phyloP scores from a whole-genome alignment of 2,113 vertebrate genomes.

The Ameiurus melas region DNA sequence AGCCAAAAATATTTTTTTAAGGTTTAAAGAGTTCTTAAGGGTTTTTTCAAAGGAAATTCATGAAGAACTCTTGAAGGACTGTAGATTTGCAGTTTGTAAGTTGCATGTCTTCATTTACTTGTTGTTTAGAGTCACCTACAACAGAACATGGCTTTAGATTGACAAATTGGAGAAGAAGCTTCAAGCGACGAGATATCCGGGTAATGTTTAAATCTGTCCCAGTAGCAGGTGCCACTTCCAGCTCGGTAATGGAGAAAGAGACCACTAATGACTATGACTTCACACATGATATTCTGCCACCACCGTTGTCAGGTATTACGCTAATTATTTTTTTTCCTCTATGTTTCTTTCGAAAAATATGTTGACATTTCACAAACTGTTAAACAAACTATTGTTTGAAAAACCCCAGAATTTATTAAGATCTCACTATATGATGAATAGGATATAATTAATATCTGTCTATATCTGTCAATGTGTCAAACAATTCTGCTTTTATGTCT shows the following conservation, averaged over 20 bases:
- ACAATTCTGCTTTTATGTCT: background rate
- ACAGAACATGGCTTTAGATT: background rate
- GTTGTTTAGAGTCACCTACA: background rate
- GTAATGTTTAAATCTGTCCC: background rate
- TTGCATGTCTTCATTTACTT: background rate
- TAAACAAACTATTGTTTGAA: too few species aligned
- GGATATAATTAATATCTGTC: background rate
- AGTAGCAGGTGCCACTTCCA: too few species aligned
- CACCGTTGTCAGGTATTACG: conserved; percentile 66
- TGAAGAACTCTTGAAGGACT: background rate
- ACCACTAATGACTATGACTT: conserved; percentile 44
- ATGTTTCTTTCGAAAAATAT: too few species aligned
- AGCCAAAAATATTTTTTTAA: background rate
- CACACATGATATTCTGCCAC: conserved; percentile 58
- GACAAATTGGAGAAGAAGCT: background rate
- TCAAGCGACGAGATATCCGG: background rate
- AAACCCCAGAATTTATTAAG: background rate
- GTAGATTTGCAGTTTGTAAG: background rate
- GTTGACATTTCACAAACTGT: too few species aligned
- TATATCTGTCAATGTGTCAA: background rate
- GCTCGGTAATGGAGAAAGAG: background rate
- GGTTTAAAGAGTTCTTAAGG: background rate
- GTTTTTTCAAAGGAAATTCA: background rate
- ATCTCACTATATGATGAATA: too few species aligned
- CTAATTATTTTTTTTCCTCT: background rate